phyloP scores from a whole-genome alignment of 2,888 invertebrate genomes.

The Pteria penguin region DNA sequence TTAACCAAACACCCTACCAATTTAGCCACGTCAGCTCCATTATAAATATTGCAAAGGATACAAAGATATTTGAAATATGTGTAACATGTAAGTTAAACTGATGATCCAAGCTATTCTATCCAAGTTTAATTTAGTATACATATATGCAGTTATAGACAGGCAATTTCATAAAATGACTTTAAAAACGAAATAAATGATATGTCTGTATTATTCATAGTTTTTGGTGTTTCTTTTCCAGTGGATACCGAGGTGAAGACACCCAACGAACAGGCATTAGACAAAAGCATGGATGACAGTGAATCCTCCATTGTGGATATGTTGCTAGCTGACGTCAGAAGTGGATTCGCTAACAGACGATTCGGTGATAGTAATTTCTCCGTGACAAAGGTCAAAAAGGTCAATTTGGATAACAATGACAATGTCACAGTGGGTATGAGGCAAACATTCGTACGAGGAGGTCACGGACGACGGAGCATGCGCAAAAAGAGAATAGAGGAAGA shows the following conservation, averaged over 20 bases:
- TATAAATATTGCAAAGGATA: too few species aligned
- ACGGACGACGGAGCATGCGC: conserved; percentile 61
- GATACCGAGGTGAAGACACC: conserved; percentile 48
- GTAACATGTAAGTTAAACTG: too few species aligned
- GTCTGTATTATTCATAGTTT: too few species aligned
- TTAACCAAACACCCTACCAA: too few species aligned
- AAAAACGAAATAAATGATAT: too few species aligned
- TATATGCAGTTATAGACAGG: too few species aligned
- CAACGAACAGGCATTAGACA: conserved; percentile 48
- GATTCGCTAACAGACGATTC: conserved; percentile 69
- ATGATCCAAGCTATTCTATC: too few species aligned
- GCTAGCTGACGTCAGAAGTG: conserved; percentile 75
- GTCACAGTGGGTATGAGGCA: conserved; percentile 40
- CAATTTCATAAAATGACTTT: too few species aligned
- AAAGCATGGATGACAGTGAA: conserved; percentile 54
- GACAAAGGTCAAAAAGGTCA: conserved; percentile 71
- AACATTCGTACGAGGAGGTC: conserved; percentile 61
- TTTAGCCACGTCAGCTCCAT: too few species aligned
- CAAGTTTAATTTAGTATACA: too few species aligned
- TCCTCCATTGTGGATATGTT: conserved; percentile 76
- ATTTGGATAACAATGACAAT: conserved; percentile 53
- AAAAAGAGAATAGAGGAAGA: conserved; percentile 44
- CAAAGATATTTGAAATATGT: too few species aligned
- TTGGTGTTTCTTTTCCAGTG: conserved; percentile 27
- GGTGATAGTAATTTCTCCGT: conserved; percentile 72